A percentile compares a stretch with the other conserved stretches of the same genome.
phyloP scores from a whole-genome alignment of 30 jellyfish, hydroid and myxozoan genomes.

The Pseudorhiza aurosa region DNA sequence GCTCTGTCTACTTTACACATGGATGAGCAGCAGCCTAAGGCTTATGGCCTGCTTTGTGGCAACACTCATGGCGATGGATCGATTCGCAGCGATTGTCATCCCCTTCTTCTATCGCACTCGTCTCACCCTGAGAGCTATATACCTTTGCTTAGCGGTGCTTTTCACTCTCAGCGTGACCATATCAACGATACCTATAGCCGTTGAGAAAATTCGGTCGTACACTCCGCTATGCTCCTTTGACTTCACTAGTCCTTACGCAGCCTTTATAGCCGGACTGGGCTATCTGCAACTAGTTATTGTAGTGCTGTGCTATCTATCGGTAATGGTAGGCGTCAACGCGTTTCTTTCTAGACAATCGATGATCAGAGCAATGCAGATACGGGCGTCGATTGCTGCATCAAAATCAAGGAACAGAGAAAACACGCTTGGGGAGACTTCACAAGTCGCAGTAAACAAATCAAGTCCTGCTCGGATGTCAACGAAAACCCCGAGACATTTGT shows the following conservation, averaged over 20 bases:
- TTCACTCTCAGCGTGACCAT: conserved; percentile 20
- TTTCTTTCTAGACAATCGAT: conserved; percentile 61
- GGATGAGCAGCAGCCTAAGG: conserved; percentile 53
- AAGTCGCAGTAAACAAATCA: not conserved
- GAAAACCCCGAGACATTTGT: not conserved
- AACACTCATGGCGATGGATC: conserved; percentile 74
- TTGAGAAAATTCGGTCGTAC: conserved; percentile 15
- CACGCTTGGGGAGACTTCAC: conserved; percentile 57
- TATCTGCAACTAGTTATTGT: conserved; percentile 60
- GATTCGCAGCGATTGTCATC: conserved; percentile 58
- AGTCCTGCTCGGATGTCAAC: conserved; percentile 1
- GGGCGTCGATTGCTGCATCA: conserved; percentile 68
- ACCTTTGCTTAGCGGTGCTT: not conserved
- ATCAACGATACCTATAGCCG: conserved; percentile 66
- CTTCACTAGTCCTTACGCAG: conserved; percentile 62
- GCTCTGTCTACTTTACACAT: conserved; percentile 59
- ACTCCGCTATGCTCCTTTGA: conserved; percentile 70
- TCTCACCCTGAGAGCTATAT: conserved; percentile 18
- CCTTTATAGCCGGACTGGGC: conserved; percentile 48
- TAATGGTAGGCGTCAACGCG: conserved; percentile 54
- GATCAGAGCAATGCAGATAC: conserved; percentile 59
- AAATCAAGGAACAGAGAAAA: conserved; percentile 63
- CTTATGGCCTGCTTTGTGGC: conserved; percentile 68
- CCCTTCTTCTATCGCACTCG: conserved; percentile 68
- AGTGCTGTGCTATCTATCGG: conserved; percentile 47